Percentiles rank a stretch among this genome's conserved stretches.
phyloP scores from a whole-genome alignment of 1,140 invertebrate species.

The Bombyx mandarina region DNA sequence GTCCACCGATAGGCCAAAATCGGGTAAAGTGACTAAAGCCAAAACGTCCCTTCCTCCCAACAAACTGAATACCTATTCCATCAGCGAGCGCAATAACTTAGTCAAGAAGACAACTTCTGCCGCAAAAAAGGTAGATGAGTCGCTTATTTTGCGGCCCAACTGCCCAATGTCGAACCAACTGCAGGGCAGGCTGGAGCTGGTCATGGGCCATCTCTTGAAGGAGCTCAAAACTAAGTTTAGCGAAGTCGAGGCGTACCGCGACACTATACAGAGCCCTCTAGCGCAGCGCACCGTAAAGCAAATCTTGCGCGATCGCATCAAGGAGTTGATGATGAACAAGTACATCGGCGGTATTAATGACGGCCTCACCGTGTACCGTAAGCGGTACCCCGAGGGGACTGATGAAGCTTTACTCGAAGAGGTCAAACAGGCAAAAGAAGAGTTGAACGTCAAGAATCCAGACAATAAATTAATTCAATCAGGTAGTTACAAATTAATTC shows the following conservation, averaged over 20 bases:
- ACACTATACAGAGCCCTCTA: neutral
- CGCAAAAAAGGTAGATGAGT: neutral
- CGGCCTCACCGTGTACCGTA: constrained; percentile 30
- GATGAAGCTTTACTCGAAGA: constrained; percentile 39
- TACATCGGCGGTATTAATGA: constrained; percentile 20
- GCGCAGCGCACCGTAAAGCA: neutral
- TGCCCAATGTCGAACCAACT: constrained; percentile 23
- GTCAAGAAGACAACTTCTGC: neutral
- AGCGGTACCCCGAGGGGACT: constrained; percentile 27
- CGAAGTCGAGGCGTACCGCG: neutral
- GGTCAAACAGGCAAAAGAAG: constrained; percentile 3
- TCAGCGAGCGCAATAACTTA: constrained; percentile 15
- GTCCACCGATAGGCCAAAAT: neutral
- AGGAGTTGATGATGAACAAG: constrained; percentile 35
- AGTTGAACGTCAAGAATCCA: neutral
- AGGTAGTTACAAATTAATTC: no score
- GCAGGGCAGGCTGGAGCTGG: constrained; percentile 44
- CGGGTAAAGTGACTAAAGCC: neutral
- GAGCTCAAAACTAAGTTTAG: constrained; percentile 19
- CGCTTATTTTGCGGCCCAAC: constrained; percentile 21
- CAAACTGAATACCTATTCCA: constrained; percentile 14
- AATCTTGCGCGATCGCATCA: constrained; percentile 35
- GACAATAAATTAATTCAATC: no score
- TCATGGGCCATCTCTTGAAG: constrained; percentile 40
- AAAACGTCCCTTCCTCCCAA: constrained; percentile 3